phyloP scores from a whole-genome alignment of 2,888 invertebrate genomes.

The Saturnia pavonia region DNA sequence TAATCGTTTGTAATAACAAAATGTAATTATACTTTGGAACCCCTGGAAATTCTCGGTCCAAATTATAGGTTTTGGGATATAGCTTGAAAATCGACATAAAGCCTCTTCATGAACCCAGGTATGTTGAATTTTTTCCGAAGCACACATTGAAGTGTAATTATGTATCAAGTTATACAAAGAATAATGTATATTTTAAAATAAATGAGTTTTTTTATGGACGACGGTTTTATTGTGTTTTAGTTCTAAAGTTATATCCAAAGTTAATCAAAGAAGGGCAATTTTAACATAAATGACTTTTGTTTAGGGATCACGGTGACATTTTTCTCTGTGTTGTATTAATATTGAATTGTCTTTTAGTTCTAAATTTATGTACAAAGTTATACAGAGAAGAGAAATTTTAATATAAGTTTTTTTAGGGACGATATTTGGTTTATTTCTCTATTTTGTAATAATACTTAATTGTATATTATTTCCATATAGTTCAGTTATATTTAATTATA shows the following conservation, averaged over 20 bases:
- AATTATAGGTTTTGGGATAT: neutral
- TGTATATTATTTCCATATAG: too few relatives aligned
- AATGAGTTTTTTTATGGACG: neutral
- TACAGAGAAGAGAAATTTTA: too few relatives aligned
- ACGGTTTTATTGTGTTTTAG: too few relatives aligned
- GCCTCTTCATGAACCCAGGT: neutral
- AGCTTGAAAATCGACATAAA: neutral
- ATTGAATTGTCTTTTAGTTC: neutral
- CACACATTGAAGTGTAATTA: neutral
- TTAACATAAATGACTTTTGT: neutral
- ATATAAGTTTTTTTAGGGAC: too few relatives aligned
- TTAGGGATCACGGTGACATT: neutral
- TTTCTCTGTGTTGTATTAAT: neutral
- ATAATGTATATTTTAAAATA: neutral
- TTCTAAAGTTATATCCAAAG: too few relatives aligned
- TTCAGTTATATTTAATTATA: too few relatives aligned
- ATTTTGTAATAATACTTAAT: too few relatives aligned
- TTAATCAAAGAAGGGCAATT: neutral
- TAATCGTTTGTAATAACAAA: neutral
- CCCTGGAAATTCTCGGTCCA: neutral
- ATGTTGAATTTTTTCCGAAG: neutral
- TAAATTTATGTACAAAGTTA: too few relatives aligned
- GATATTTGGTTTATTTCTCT: too few relatives aligned
- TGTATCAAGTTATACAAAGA: neutral
- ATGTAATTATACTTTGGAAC: neutral